phyloP scores from a whole-genome alignment of 2,797 vertebrate genomes.

The Hirundo rustica region DNA sequence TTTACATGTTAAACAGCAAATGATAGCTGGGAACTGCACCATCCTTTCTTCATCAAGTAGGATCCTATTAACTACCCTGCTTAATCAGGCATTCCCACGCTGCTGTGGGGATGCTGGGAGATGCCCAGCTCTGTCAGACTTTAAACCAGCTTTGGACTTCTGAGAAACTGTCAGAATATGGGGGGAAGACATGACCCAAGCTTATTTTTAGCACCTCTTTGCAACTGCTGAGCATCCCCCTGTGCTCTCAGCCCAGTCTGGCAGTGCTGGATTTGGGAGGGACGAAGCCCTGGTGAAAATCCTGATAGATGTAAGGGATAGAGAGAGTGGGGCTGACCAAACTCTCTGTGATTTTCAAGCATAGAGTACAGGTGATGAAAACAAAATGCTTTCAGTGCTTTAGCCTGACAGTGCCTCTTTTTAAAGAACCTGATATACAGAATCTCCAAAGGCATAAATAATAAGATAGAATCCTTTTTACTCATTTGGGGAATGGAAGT shows the following conservation, averaged over 20 bases:
- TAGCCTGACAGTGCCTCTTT: neutral
- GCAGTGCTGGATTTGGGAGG: neutral
- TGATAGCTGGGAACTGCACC: neutral
- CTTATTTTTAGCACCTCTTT: neutral
- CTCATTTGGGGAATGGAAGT: neutral
- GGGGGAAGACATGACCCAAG: neutral
- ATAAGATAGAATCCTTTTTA: neutral
- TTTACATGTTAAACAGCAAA: slow-evolving; percentile 15
- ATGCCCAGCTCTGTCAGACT: neutral
- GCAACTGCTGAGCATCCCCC: neutral
- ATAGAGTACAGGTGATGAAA: neutral
- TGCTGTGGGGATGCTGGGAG: neutral
- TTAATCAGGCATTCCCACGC: neutral
- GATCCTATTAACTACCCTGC: neutral
- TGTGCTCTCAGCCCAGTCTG: neutral
- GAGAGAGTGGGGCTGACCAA: neutral
- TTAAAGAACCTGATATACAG: neutral
- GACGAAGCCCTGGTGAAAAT: neutral
- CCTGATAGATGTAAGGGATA: neutral
- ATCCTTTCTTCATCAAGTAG: neutral
- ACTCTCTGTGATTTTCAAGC: neutral
- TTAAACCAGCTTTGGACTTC: neutral
- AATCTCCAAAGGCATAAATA: neutral
- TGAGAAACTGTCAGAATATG: neutral
- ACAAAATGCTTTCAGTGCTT: neutral